These are phyloP conservation scores for Neodiprion fabricii DNA, from an alignment of 1,140 invertebrate genomes.

Conservation along the genomic window DNA sequence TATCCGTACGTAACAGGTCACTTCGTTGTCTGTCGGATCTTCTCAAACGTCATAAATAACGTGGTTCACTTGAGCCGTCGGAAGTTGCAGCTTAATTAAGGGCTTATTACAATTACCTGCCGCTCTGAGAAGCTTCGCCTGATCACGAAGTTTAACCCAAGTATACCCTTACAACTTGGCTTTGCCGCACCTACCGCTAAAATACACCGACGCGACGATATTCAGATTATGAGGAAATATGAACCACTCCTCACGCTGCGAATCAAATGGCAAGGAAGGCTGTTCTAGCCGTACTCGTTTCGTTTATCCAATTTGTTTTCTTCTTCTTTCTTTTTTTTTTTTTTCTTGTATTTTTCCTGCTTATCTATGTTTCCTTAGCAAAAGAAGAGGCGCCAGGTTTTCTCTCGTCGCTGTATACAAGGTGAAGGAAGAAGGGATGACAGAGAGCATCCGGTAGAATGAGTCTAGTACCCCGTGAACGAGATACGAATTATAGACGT, in stretches of 20 bases:
- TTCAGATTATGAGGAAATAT: too few relatives aligned
- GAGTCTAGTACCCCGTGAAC: not conserved
- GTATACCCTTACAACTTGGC: not conserved
- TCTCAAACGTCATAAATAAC: not conserved
- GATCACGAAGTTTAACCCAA: not conserved
- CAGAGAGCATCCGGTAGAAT: constrained; percentile 2
- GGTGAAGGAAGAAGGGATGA: not conserved
- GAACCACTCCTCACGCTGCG: too few relatives aligned
- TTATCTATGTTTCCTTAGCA: too few relatives aligned
- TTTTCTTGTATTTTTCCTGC: too few relatives aligned
- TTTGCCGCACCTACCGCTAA: too few relatives aligned
- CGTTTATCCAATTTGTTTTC: too few relatives aligned
- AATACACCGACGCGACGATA: too few relatives aligned
- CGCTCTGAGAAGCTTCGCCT: not conserved
- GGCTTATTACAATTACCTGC: constrained; percentile 4
- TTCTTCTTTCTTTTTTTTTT: too few relatives aligned
- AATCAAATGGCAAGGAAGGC: too few relatives aligned
- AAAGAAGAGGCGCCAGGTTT: too few relatives aligned
- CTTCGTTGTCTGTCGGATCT: not conserved
- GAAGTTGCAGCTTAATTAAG: not conserved
- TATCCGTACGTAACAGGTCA: too few relatives aligned
- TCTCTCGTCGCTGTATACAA: not conserved
- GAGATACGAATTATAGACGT: not conserved
- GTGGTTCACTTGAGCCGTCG: not conserved
- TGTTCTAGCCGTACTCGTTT: too few relatives aligned